Conservation (phyloP, 1,140 invertebrate genomes). For the Saxidomus purpurata region DNA sequence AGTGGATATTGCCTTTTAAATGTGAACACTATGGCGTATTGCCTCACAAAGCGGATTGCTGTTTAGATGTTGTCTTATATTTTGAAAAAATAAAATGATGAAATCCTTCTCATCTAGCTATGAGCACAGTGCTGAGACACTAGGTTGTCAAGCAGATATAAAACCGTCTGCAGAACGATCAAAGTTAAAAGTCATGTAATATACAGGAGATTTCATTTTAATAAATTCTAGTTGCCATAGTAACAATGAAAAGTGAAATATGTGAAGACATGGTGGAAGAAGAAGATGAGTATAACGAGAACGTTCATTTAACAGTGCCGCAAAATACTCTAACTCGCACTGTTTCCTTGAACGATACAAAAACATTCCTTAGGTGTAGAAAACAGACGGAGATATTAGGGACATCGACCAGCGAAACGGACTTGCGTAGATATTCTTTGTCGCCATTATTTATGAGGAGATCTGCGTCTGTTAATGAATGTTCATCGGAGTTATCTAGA, state of each 20-base stretch:
- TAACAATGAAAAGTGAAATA: constrained; percentile 4
- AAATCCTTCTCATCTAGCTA: too few species aligned
- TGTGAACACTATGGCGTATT: too few species aligned
- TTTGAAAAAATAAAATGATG: too few species aligned
- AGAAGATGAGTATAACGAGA: neutral
- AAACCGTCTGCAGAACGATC: too few species aligned
- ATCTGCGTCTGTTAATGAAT: constrained; percentile 65
- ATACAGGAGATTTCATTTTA: neutral
- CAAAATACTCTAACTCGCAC: constrained; percentile 49
- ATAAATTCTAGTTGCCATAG: constrained; percentile 39
- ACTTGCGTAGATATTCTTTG: constrained; percentile 58
- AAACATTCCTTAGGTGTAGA: neutral
- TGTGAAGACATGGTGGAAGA: neutral
- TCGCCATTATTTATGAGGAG: constrained; percentile 53
- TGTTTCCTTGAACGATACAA: constrained; percentile 48
- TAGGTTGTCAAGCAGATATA: too few species aligned
- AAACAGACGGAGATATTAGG: neutral
- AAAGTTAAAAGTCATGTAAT: too few species aligned
- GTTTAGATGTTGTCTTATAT: too few species aligned
- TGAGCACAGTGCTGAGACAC: too few species aligned
- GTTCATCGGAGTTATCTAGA: neutral
- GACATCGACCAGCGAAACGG: constrained; percentile 49
- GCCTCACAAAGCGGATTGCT: too few species aligned
- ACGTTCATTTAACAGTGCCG: constrained; percentile 31
- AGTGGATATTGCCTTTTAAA: too few species aligned